phyloP scores from a whole-genome alignment of 2,888 invertebrate species.

The Megalurothrips usitatus region DNA sequence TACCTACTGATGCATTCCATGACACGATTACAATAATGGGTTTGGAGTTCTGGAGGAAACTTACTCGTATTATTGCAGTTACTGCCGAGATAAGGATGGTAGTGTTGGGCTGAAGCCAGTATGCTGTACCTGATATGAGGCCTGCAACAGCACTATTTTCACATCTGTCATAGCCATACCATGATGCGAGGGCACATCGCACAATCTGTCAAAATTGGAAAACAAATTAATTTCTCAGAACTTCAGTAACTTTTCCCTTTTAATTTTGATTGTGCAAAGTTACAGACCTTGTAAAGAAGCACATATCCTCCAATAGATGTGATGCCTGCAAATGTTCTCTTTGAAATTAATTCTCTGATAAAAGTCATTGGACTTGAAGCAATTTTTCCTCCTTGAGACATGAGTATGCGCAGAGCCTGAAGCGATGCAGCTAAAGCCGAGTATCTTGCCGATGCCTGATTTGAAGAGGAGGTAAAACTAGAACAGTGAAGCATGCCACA shows the following conservation, averaged over 20 bases:
- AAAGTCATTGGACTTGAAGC: background rate
- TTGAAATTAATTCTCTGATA: background rate
- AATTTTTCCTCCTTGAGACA: background rate
- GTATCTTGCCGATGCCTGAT: background rate
- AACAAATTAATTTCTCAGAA: too few species aligned
- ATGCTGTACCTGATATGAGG: background rate
- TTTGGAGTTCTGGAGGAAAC: background rate
- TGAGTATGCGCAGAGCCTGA: background rate
- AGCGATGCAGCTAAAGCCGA: background rate
- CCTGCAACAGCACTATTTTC: background rate
- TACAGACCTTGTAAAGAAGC: background rate
- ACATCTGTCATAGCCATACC: background rate
- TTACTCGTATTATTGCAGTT: background rate
- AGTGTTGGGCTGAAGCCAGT: slow-evolving; percentile 9
- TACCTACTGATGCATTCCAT: too few species aligned
- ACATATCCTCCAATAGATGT: background rate
- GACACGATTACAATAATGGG: too few species aligned
- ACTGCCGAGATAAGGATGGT: background rate
- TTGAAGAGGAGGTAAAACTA: background rate
- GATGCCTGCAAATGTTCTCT: background rate
- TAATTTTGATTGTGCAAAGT: too few species aligned
- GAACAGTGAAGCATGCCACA: background rate
- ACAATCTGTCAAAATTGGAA: background rate
- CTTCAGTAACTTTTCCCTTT: too few species aligned
- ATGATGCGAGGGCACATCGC: background rate